Conservation (phyloP, 2,113 vertebrate species). For the Aythya baeri region DNA sequence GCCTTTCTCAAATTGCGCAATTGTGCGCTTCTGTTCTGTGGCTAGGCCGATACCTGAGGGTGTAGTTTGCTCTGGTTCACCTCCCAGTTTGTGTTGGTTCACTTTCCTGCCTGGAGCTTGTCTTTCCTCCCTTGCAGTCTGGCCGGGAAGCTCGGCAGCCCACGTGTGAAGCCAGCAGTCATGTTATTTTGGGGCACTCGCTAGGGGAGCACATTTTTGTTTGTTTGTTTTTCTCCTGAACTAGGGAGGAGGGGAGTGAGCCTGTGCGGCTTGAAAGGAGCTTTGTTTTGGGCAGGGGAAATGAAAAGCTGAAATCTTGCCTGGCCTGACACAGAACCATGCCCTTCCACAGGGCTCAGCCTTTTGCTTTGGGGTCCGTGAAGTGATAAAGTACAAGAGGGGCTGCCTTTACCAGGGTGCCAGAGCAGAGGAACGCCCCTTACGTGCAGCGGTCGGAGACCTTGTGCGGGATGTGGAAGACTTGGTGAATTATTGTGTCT, state of each 20-base stretch:
- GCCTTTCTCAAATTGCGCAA: background rate
- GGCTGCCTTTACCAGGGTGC: background rate
- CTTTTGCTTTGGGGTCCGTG: background rate
- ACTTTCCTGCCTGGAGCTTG: background rate
- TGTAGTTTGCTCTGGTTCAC: background rate
- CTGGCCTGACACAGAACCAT: background rate
- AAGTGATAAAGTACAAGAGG: background rate
- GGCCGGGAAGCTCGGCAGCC: background rate
- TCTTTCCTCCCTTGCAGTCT: background rate
- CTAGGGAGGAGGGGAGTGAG: background rate
- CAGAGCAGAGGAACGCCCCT: background rate
- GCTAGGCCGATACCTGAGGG: background rate
- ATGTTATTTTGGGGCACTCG: background rate
- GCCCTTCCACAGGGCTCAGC: background rate
- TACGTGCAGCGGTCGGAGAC: background rate
- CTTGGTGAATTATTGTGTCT: background rate
- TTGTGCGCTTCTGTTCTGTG: background rate
- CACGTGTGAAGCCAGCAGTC: background rate
- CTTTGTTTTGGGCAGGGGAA: slow-evolving; percentile 29
- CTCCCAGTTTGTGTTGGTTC: background rate
- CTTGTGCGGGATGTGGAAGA: background rate
- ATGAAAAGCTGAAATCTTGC: slow-evolving; percentile 24
- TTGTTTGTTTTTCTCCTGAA: slow-evolving; percentile 39
- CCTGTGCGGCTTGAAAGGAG: slow-evolving; percentile 4
- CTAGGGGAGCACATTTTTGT: background rate